Evolutionary conservation across 2,888 invertebrate species (phyloP).

Genomic region (Phragmatobia fuliginosa): DNA sequence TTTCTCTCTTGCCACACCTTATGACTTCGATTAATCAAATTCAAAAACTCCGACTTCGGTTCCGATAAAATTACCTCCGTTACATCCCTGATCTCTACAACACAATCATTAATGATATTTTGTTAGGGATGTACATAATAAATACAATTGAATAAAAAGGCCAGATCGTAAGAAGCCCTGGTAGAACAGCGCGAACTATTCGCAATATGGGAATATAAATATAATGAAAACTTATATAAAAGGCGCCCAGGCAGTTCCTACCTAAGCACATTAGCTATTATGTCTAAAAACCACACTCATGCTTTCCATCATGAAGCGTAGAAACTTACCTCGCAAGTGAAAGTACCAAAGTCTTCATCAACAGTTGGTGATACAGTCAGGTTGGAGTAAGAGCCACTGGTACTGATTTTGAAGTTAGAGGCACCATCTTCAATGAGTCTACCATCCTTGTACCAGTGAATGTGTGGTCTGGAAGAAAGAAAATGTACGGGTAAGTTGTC

Average conservation of each 20-base stretch:
- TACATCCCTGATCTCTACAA: too few relatives aligned
- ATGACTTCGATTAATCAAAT: too few relatives aligned
- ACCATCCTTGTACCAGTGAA: conserved; percentile 78
- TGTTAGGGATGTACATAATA: conserved; percentile 15
- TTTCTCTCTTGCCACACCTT: too few relatives aligned
- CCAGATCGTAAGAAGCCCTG: conserved; percentile 13
- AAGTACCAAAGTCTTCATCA: conserved; percentile 74
- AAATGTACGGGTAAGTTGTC: background rate
- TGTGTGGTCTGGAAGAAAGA: conserved; percentile 59
- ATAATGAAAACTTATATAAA: conserved; percentile 37
- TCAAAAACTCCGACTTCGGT: too few relatives aligned
- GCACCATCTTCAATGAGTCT: conserved; percentile 57
- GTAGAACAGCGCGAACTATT: conserved; percentile 13
- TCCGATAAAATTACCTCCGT: too few relatives aligned
- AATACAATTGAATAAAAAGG: conserved; percentile 14
- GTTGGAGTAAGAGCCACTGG: conserved; percentile 66
- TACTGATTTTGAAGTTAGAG: conserved; percentile 59
- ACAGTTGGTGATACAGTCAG: conserved; percentile 65
- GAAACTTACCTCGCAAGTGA: conserved; percentile 73
- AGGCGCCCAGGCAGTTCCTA: conserved; percentile 44
- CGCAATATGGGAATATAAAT: conserved; percentile 32
- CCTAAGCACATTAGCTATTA: conserved; percentile 46
- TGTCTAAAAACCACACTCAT: conserved; percentile 38
- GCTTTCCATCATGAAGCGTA: too few relatives aligned
- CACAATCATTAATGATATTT: conserved; percentile 28